Evolutionary conservation across 2,113 vertebrate species (phyloP).

Genomic region (Bufo gargarizans): DNA sequence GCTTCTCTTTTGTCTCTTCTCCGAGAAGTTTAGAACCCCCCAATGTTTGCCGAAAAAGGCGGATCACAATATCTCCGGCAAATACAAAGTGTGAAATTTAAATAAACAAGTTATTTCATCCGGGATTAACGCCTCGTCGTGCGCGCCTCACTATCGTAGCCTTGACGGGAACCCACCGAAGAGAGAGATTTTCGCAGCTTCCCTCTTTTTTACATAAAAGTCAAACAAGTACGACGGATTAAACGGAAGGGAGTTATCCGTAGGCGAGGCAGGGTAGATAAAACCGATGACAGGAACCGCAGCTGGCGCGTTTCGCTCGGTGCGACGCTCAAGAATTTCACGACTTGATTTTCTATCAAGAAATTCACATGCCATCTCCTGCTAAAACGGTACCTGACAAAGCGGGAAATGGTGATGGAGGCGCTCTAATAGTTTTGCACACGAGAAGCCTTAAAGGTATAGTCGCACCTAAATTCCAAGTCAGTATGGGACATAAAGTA

Average conservation of each 20-base stretch:
- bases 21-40: constrained; percentile 48
- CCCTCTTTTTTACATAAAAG: not conserved
- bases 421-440: not conserved
- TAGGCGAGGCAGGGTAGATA: not conserved
- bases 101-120: constrained; percentile 45
- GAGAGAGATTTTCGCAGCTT: not conserved
- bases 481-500: no score
- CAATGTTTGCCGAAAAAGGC: constrained; percentile 52
- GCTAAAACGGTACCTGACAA: not conserved
- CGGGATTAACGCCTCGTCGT: constrained; percentile 1
- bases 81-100: constrained; percentile 30
- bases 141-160: not conserved
- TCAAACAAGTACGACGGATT: not conserved
- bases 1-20: constrained; percentile 5
- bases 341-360: constrained; percentile 2
- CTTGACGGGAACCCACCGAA: not conserved
- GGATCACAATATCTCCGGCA: constrained; percentile 42
- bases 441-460: not conserved
- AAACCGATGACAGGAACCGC: constrained; percentile 5
- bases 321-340: not conserved
- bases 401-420: not conserved
- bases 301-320: not conserved
- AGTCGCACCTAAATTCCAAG: not conserved
- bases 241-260: not conserved
- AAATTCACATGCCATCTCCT: not conserved